Percentiles rank a stretch among this genome's conserved stretches.
phyloP scores from a whole-genome alignment of 2,888 invertebrate genomes.

The Phyllotreta striolata region DNA sequence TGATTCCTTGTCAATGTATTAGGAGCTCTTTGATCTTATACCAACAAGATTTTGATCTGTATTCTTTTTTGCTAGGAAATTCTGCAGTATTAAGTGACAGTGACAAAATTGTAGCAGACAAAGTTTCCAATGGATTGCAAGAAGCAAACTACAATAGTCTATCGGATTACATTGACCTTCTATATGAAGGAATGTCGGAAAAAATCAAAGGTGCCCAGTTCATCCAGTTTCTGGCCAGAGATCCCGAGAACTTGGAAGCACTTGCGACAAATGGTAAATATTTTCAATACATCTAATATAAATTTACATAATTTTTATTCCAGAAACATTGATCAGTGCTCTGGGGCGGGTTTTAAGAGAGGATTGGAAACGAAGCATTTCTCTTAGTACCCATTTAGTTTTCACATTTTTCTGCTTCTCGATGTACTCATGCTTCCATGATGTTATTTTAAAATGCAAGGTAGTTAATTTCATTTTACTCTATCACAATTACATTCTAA shows the following conservation, averaged over 20 bases:
- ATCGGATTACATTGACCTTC: slow-evolving; percentile 92
- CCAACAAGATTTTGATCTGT: no score
- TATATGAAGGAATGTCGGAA: slow-evolving; percentile 94
- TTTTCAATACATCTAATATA: slow-evolving; percentile 3
- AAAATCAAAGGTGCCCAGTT: slow-evolving; percentile 92
- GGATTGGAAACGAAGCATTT: slow-evolving; percentile 97
- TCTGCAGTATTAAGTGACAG: slow-evolving; percentile 36
- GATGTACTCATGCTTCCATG: slow-evolving; percentile 93
- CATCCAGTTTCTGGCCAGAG: slow-evolving; percentile 89
- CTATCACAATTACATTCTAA: background rate
- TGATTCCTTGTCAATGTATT: no score
- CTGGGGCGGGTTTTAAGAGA: slow-evolving; percentile 94
- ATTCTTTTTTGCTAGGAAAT: slow-evolving; percentile 29
- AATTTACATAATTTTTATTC: slow-evolving; percentile 50
- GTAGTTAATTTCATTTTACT: slow-evolving; percentile 59
- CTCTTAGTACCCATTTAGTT: slow-evolving; percentile 94
- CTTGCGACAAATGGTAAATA: slow-evolving; percentile 87
- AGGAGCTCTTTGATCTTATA: no score
- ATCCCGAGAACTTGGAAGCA: slow-evolving; percentile 93
- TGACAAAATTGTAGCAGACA: slow-evolving; percentile 44
- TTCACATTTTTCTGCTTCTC: slow-evolving; percentile 98
- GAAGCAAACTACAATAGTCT: slow-evolving; percentile 82
- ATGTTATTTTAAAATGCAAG: slow-evolving; percentile 94
- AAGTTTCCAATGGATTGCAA: slow-evolving; percentile 57
- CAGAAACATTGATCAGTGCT: slow-evolving; percentile 94